Evolutionary conservation across 1,140 invertebrate species (phyloP).

Genomic region (Drosophila insularis): DNA sequence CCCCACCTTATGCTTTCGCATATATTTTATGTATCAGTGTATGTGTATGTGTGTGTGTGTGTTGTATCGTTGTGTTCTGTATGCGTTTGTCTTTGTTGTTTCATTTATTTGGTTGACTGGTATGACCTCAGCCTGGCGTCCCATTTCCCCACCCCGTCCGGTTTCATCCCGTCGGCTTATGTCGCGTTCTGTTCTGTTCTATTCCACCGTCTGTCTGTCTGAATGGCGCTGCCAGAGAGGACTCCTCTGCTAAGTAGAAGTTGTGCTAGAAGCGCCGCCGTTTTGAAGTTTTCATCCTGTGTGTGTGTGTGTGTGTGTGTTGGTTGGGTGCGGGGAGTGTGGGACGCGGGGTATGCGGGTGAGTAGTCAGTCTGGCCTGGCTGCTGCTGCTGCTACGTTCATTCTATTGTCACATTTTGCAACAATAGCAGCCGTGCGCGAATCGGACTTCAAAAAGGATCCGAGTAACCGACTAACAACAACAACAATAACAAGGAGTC

Average conservation of each 20-base stretch:
- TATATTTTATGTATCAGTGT: slow-evolving; percentile 65
- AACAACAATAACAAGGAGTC: slow-evolving; percentile 35
- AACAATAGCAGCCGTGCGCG: slow-evolving; percentile 74
- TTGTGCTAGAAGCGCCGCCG: slow-evolving; percentile 21
- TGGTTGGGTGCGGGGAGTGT: slow-evolving; percentile 16
- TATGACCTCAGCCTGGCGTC: slow-evolving; percentile 67
- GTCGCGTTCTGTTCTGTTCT: background rate
- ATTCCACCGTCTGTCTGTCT: background rate
- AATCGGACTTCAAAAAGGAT: slow-evolving; percentile 70
- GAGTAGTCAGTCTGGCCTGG: slow-evolving; percentile 16
- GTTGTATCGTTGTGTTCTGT: slow-evolving; percentile 27
- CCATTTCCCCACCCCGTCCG: slow-evolving; percentile 40
- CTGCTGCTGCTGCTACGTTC: slow-evolving; percentile 10
- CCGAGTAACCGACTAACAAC: slow-evolving; percentile 41
- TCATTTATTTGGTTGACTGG: slow-evolving; percentile 79
- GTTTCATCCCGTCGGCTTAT: slow-evolving; percentile 26
- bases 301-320: background rate
- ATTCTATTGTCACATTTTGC: slow-evolving; percentile 73
- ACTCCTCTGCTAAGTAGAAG: slow-evolving; percentile 49
- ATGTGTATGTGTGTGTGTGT: slow-evolving; percentile 26
- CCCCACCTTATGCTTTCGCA: slow-evolving; percentile 67
- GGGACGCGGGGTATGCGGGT: slow-evolving; percentile 22
- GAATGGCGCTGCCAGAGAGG: slow-evolving; percentile 11
- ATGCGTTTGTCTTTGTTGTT: slow-evolving; percentile 65
- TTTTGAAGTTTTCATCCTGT: slow-evolving; percentile 49